Evolutionary conservation across 1,140 invertebrate genomes (phyloP).

Genomic region (Lepidurus arcticus): DNA sequence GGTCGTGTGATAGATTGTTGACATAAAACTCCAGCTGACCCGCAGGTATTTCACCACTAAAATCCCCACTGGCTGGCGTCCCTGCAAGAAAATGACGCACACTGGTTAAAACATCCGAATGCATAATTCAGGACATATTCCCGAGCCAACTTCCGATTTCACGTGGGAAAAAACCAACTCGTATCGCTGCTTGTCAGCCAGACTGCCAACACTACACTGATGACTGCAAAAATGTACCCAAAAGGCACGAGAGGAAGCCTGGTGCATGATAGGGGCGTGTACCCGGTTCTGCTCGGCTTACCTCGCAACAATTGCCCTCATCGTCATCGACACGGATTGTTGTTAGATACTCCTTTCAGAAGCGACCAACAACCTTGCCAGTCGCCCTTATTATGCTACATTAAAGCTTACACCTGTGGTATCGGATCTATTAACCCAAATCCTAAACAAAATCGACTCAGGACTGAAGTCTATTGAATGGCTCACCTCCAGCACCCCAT

Average conservation of each 20-base stretch:
- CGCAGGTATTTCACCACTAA: not conserved
- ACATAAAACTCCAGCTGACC: slow-evolving; percentile 32
- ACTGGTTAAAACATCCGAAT: slow-evolving; percentile 4
- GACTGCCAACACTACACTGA: not conserved
- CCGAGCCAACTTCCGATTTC: not conserved
- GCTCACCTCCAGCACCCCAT: not conserved
- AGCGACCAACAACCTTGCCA: not conserved
- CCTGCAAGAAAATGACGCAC: slow-evolving; percentile 18
- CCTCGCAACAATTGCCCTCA: not conserved
- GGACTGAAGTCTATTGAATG: not conserved
- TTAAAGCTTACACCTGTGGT: not conserved
- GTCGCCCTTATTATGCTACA: not conserved
- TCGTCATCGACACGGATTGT: not conserved
- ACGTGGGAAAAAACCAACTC: not conserved
- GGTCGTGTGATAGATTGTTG: slow-evolving; percentile 28
- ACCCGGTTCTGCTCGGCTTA: slow-evolving; percentile 13
- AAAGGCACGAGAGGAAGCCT: not conserved
- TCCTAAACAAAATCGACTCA: not conserved
- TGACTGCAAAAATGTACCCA: not conserved
- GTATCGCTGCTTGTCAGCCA: not conserved
- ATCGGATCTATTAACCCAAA: not conserved
- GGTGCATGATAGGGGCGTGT: slow-evolving; percentile 7
- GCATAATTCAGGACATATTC: not conserved
- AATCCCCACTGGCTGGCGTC: not conserved
- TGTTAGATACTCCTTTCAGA: not conserved